Evolutionary conservation across 2,113 vertebrate species (phyloP), one percentile per base, ranked within the genome.

Genomic region (Elephas maximus): DNA sequence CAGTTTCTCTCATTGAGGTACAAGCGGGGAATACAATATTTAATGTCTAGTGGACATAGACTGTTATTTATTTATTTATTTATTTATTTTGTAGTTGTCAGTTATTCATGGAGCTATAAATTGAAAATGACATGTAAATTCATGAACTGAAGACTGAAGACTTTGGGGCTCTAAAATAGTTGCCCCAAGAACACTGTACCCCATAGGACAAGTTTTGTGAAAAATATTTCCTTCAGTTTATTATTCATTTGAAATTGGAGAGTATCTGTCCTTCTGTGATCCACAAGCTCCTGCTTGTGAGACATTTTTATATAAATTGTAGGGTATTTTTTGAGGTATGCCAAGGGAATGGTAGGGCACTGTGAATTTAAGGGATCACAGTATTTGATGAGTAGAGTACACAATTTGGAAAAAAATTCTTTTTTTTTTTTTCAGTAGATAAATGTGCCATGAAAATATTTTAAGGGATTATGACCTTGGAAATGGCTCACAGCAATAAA

Each of bases 51-150:
- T 30, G 14, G 82, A 0, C 6, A 8, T 20, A 41, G 7, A 45
- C 33, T 57, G 53, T 57, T 57, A 37, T 37, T 37, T 37, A 37
- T 57, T 17, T 57, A 17, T 57, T 57, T 80, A 11, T 76, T 71
- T 85, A 23, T 93, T 93, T 91, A 57, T 91, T 87, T 88, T 8
- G 18, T 57, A 24, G 7, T 65, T 92, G 41, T 86, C 33, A 79
- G 5, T 33, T 90, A 83, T 51, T 1, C 11, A 65, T 11, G 76
- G n/a, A 5, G 2, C 37, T 93, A 17, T 23, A 78, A 73, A n/a
- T 24, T 91, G 67, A 96, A 96, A 97, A 94, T 81, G 44, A 7
- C 48, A 37, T 51, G 4, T 93, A 86, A 83, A 8, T 12, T 17
- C 51, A 81, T 87, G 14, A 81, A 67, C 37, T 90, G 17, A 92